Percentiles rank a stretch among this genome's conserved stretches.
phyloP scores from a whole-genome alignment of 2,797 vertebrate genomes.

The Galagoides demidoff region DNA sequence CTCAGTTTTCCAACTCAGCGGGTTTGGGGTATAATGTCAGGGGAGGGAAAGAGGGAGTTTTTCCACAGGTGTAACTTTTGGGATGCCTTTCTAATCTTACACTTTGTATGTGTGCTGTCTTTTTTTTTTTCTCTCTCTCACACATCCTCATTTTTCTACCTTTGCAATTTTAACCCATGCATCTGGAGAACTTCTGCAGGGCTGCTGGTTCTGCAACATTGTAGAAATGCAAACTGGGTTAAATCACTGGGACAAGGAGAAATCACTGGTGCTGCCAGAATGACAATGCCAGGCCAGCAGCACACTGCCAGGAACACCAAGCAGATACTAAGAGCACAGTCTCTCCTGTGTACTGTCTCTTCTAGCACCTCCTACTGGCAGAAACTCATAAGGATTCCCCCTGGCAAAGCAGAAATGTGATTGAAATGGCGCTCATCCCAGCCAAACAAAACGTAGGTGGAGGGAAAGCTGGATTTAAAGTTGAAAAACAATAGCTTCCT shows the following conservation, averaged over 20 bases:
- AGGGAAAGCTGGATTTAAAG: not conserved
- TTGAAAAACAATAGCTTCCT: not conserved
- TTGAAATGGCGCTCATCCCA: too few relatives aligned
- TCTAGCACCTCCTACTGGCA: not conserved
- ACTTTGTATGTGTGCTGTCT: not conserved
- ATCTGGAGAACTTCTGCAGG: not conserved
- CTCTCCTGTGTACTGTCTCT: not conserved
- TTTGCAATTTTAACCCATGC: slow-evolving; percentile 49
- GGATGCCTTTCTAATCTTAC: slow-evolving; percentile 3
- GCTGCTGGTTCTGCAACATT: not conserved
- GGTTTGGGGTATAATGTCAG: slow-evolving; percentile 61
- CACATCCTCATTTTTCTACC: not conserved
- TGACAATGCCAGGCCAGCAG: not conserved
- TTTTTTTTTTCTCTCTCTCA: not conserved
- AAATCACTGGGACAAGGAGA: not conserved
- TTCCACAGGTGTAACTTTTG: slow-evolving; percentile 16
- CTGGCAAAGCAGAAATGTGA: not conserved
- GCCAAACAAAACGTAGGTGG: not conserved
- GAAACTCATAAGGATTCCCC: not conserved
- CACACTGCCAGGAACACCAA: not conserved
- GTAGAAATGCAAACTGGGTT: slow-evolving; percentile 2
- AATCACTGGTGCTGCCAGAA: not conserved
- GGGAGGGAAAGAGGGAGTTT: not conserved
- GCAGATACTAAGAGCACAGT: not conserved
- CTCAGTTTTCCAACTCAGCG: slow-evolving; percentile 54